A percentile compares a stretch with the other conserved stretches of the same genome.
These are phyloP conservation scores for Gymnodraco acuticeps DNA, from an alignment of 2,797 vertebrate genomes.

Conservation along the genomic window DNA sequence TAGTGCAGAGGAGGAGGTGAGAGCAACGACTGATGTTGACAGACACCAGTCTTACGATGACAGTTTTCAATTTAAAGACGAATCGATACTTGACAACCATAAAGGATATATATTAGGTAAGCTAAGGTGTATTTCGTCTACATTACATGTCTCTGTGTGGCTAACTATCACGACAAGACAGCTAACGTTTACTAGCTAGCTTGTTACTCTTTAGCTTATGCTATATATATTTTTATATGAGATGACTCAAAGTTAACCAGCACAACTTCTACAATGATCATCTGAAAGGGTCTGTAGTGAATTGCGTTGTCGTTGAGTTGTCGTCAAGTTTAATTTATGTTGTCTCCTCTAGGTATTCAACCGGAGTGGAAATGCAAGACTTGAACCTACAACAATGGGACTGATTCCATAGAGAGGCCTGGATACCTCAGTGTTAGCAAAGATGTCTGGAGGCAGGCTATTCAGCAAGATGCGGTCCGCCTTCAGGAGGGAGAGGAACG, in stretches of 20 bases:
- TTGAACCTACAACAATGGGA: constrained; percentile 24
- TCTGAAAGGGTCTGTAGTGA: neutral
- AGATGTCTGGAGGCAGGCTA: constrained; percentile 80
- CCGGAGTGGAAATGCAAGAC: constrained; percentile 5
- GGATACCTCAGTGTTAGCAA: constrained; percentile 1
- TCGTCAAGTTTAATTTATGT: neutral
- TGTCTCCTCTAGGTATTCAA: constrained; percentile 23
- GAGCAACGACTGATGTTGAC: constrained; percentile 4
- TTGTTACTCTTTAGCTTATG: constrained; percentile 39
- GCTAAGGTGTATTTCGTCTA: neutral
- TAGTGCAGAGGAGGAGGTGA: neutral
- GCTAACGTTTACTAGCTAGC: constrained; percentile 55
- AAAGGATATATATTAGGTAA: constrained; percentile 20
- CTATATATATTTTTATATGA: neutral
- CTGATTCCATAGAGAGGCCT: constrained; percentile 35
- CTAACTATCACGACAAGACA: neutral
- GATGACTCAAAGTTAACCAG: constrained; percentile 25
- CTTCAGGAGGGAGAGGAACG: constrained; percentile 79
- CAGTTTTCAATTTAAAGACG: neutral
- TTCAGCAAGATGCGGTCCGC: constrained; percentile 78
- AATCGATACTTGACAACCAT: too few relatives aligned
- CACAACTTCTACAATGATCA: too few relatives aligned
- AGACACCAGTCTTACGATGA: neutral
- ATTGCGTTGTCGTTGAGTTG: neutral
- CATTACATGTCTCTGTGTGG: neutral